Percentiles rank a stretch among this genome's conserved stretches.
Evolutionary conservation across 2,113 vertebrate species (phyloP).

Genomic region (Beaufortia kweichowensis): DNA sequence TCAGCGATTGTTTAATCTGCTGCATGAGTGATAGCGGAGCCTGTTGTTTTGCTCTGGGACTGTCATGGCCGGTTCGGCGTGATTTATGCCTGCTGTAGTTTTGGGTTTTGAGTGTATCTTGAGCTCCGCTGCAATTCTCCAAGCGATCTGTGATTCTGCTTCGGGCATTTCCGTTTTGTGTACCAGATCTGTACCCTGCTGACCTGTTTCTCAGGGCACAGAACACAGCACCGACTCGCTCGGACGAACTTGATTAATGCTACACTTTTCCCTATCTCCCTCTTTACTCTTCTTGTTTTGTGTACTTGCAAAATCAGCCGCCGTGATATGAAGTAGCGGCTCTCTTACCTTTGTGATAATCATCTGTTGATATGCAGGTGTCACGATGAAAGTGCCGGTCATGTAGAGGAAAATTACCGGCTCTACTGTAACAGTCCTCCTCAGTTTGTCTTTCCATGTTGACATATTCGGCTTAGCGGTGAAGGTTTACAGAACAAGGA

Average conservation of each 20-base stretch:
- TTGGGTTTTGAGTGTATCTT: conserved; percentile 43
- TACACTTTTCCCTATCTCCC: conserved; percentile 8
- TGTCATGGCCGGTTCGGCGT: conserved; percentile 42
- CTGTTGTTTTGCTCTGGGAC: conserved; percentile 34
- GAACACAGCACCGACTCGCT: conserved; percentile 36
- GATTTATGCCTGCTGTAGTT: conserved; percentile 53
- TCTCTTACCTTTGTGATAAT: conserved; percentile 61
- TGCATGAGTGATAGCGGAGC: conserved; percentile 26
- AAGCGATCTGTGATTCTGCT: conserved; percentile 16
- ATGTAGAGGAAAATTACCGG: conserved; percentile 65
- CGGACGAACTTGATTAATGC: conserved; percentile 43
- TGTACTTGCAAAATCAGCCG: neutral
- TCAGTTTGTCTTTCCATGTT: conserved; percentile 48
- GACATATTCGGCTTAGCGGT: conserved; percentile 36
- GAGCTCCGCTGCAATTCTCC: conserved; percentile 26
- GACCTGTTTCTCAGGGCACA: conserved; percentile 49
- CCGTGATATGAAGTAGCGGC: neutral
- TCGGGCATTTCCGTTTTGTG: conserved; percentile 34
- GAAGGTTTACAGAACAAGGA: neutral
- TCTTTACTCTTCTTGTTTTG: conserved; percentile 8
- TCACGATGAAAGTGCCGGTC: conserved; percentile 57
- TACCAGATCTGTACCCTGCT: conserved; percentile 35
- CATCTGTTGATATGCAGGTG: conserved; percentile 59
- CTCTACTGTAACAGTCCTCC: conserved; percentile 61
- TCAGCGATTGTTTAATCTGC: conserved; percentile 38